Base-by-base conservation (phyloP, 2,888 invertebrate species). In the Stenchaetothrips biformis region DNA sequence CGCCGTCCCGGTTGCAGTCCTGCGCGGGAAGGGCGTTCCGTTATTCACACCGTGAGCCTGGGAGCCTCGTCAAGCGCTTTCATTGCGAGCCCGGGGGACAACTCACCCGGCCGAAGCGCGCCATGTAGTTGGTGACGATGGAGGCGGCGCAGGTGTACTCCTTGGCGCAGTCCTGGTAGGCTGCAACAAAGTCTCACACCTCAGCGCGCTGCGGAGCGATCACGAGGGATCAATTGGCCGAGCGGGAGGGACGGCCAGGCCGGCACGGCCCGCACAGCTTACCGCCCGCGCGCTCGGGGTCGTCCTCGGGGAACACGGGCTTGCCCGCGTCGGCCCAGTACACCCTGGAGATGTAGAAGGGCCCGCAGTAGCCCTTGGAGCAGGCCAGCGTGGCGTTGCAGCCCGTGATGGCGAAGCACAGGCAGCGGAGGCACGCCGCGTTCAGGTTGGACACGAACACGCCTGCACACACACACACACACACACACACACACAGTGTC, bases 271-370 rank as follows among this genome's bases (percentile, higher is more conserved):
- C n/a, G n/a, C n/a, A n/a, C n/a, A n/a, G 81, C 82, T 81, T 83
- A 89, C 88, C 88, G 85, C 87, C 87, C 80, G 86, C 85, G 82
- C 91, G 86, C 25, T 88, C 87, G 0, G 89, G 87, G 83, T 89
- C 89, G 83, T 92, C 92, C 48, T 90, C 90, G 3, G 90, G 89
- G 79, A 91, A 84, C 2, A 89, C 90, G 2, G 82, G 80, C 83
- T 89, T 89, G 0, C 90, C 91, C 2, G 91, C 91, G 82, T 92
- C 92, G 6, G 88, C 88, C 92, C 92, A 92, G 85, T 92, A 92
- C 7, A 91, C 88, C 83, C 89, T 87, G 79, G 91, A 90, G 82
- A 92, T 89, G 85, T 89, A 89, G 86, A 90, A 92, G 0, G 91
- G 90, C 0, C 92, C 92, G 84, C 92, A 92, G 85, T 90, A 91